A percentile compares a stretch with the other conserved stretches of the same genome.
Conservation (phyloP, 2,888 invertebrate species). For the Athalia circularis region DNA sequence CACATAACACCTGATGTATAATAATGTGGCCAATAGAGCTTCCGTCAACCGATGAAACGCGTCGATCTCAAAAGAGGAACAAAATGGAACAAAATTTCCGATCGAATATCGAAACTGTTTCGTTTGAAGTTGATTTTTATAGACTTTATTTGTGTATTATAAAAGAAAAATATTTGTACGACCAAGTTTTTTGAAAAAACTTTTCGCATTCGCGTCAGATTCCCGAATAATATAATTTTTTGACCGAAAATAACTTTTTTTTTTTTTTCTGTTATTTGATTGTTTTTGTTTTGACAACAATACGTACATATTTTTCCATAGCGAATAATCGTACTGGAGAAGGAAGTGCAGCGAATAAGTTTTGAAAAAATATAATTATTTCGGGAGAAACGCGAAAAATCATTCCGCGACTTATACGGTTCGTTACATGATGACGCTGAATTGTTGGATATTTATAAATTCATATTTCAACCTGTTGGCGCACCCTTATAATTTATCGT, state of each 20-base stretch:
- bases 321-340: too few species aligned
- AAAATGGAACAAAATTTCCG: too few species aligned
- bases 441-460: not conserved
- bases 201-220: not conserved
- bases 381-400: too few species aligned
- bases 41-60: conserved; percentile 17
- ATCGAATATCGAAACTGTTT: too few species aligned
- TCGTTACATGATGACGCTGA: not conserved
- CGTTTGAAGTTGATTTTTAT: not conserved
- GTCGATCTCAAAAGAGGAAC: too few species aligned
- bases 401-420: not conserved
- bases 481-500: too few species aligned
- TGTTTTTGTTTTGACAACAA: too few species aligned
- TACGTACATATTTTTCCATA: too few species aligned
- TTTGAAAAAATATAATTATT: too few species aligned
- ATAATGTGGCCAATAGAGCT: too few species aligned
- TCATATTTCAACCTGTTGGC: conserved; percentile 63
- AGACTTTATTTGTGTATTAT: not conserved
- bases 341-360: too few species aligned
- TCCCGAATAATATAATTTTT: not conserved
- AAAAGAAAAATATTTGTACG: not conserved
- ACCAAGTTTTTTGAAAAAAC: not conserved
- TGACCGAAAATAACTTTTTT: not conserved
- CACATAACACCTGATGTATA: not conserved
- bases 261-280: not conserved